These are phyloP conservation scores for Nestor notabilis DNA, from an alignment of 2,113 vertebrate species.

Conservation along the genomic window DNA sequence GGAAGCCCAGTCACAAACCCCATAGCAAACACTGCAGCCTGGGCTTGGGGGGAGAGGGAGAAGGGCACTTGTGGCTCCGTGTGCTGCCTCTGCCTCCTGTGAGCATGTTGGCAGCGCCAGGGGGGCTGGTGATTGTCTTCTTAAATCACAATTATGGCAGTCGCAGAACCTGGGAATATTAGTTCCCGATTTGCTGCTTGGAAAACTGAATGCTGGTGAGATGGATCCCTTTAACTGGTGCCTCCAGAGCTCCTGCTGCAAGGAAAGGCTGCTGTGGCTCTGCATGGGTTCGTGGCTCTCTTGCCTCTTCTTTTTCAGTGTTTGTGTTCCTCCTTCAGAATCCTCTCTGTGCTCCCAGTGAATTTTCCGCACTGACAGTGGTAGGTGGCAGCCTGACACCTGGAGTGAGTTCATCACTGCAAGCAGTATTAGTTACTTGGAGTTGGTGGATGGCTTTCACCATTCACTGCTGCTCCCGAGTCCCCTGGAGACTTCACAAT, in stretches of 20 bases:
- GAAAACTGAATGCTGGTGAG: constrained; percentile 72
- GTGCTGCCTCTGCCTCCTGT: background rate
- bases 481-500: background rate
- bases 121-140: constrained; percentile 76
- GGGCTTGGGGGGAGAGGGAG: background rate
- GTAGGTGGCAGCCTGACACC: background rate
- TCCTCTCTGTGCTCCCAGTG: background rate
- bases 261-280: background rate
- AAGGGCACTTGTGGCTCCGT: background rate
- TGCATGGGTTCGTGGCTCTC: background rate
- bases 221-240: constrained; percentile 8
- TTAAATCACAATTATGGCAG: constrained; percentile 84
- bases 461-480: background rate
- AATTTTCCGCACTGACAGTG: background rate
- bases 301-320: background rate
- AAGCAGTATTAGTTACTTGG: background rate
- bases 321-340: constrained; percentile 15
- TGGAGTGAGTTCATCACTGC: background rate
- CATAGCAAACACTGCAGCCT: background rate
- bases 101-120: constrained; percentile 41
- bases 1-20: background rate
- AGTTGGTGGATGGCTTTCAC: background rate
- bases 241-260: background rate
- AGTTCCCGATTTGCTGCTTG: constrained; percentile 77
- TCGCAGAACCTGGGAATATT: constrained; percentile 76